These are phyloP conservation scores for Thalassophryne amazonica DNA, from an alignment of 2,797 vertebrate species.

Conservation along the genomic window DNA sequence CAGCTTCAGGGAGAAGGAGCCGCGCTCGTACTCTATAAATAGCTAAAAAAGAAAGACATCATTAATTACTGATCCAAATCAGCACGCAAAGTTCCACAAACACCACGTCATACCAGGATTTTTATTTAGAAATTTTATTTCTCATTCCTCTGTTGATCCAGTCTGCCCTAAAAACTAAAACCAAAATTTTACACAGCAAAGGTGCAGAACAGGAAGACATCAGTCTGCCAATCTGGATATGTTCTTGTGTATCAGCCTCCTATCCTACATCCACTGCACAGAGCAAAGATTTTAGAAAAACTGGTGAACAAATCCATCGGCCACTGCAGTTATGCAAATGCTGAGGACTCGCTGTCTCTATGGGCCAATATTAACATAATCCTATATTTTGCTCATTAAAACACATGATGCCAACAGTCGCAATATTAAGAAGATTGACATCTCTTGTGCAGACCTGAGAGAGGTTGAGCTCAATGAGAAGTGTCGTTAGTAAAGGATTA, in stretches of 20 bases:
- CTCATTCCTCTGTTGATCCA: too few relatives aligned
- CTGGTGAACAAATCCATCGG: conserved; percentile 3
- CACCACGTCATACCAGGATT: background rate
- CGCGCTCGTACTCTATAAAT: conserved; percentile 87
- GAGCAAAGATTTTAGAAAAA: conserved; percentile 21
- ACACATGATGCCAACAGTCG: conserved; percentile 19
- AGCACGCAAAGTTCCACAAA: background rate
- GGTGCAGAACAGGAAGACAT: too few relatives aligned
- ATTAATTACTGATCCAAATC: background rate
- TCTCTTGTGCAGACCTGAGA: conserved; percentile 19
- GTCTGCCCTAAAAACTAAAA: too few relatives aligned
- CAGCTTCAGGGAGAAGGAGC: conserved; percentile 88
- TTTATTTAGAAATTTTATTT: background rate
- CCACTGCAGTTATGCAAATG: conserved; percentile 42
- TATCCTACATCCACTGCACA: too few relatives aligned
- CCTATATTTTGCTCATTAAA: conserved; percentile 18
- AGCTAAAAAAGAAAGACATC: conserved; percentile 38
- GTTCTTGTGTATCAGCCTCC: too few relatives aligned
- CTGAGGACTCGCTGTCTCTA: conserved; percentile 8
- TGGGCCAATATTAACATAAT: conserved; percentile 60
- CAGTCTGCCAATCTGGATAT: too few relatives aligned
- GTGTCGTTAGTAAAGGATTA: conserved; percentile 36
- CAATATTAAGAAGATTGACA: conserved; percentile 39
- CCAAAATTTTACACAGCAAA: too few relatives aligned
- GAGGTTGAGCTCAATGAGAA: conserved; percentile 44